phyloP scores from a whole-genome alignment of 2,113 vertebrate genomes.

The Anser brachyrhynchus region DNA sequence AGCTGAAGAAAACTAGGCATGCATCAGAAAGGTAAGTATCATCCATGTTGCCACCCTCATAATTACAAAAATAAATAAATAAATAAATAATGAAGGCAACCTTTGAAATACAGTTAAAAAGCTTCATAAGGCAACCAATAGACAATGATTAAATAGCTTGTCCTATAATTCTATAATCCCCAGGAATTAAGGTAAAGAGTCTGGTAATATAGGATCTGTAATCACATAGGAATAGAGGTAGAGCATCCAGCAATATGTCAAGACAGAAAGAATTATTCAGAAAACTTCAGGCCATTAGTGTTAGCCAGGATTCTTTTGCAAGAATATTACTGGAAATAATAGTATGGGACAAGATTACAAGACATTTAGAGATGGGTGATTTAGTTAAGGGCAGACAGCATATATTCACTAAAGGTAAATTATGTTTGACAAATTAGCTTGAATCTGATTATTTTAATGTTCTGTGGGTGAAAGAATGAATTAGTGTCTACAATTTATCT shows the following conservation, averaged over 20 bases:
- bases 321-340: constrained; percentile 34
- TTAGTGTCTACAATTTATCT: constrained; percentile 7
- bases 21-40: neutral
- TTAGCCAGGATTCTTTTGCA: neutral
- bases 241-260: neutral
- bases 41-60: neutral
- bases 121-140: neutral
- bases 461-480: constrained; percentile 4
- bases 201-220: neutral
- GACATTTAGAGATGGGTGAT: constrained; percentile 43
- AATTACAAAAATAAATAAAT: neutral
- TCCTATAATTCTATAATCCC: neutral
- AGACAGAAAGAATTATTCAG: neutral
- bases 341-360: constrained; percentile 33
- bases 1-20: neutral
- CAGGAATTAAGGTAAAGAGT: neutral
- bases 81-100: neutral
- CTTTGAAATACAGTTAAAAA: neutral
- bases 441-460: constrained; percentile 38
- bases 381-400: constrained; percentile 4
- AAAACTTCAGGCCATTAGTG: constrained; percentile 4
- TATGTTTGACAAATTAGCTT: constrained; percentile 19
- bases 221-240: neutral
- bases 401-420: constrained; percentile 24
- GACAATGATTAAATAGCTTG: neutral